Evolutionary conservation across 2,888 invertebrate species (phyloP), one percentile per base, ranked within the genome.

Genomic region (Hypomecis atomaria): DNA sequence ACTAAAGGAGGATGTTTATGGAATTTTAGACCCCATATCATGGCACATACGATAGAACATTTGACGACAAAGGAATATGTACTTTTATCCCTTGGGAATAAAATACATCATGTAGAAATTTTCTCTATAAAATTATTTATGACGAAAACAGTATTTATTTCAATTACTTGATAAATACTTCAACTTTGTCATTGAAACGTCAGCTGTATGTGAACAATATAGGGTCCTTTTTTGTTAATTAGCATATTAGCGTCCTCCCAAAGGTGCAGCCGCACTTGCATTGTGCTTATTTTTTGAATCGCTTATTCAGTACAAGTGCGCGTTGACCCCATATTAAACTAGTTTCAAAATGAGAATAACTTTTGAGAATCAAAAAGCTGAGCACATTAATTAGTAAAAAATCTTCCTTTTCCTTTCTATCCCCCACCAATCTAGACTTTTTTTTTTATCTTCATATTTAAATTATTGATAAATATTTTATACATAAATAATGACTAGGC

Each of bases 401-500:
- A 75, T 72, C 77, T 71, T 75, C 74, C 77, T 72, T 63, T 73
- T 71, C 65, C 78, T 78, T 81, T 80, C 72, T 61, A 80, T 82
- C 75, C 57, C 81, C 83, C 84, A 82, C 82, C 82, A 78, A 77
- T 77, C 78, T 76, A 80, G 33, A 53, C 77, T 82, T 80, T 78
- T 76, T 73, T 74, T 73, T 78, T 82, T 81, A 78, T 50, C 63
- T 55, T 48, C 65, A 57, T 65, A 53, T 55, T 82, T 81, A 82
- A 76, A 83, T 84, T 84, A 86, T 84, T 83, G 84, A 81, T 82
- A 85, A 84, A 85, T 84, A 85, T 76, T 81, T 88, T 83, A 83
- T 84, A 89, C 82, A 87, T 87, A 86, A 88, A 89, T 90, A 90
- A 90, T 91, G 92, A 91, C 92, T 91, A 91, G 92, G 87, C 84